Evolutionary conservation across 2,797 vertebrate species (phyloP), one percentile per base, ranked within the genome.

Genomic region (Lepidocolaptes lacrymiger): DNA sequence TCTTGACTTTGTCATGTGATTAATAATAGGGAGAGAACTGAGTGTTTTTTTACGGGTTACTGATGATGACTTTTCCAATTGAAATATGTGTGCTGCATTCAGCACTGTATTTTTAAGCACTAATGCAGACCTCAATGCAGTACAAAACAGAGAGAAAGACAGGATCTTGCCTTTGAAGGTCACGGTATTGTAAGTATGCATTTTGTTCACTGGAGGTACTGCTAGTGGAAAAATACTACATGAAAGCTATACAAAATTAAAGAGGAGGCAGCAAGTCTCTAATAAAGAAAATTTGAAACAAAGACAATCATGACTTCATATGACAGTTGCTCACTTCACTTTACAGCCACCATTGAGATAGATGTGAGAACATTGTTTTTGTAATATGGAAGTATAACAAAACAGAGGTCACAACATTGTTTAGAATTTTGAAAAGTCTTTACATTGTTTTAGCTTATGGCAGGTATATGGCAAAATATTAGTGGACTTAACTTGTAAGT

Each of bases 151-250:
- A 86, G 14, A 3, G 39, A 64, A 89, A 93, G 52, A 48, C 12
- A 64, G 6, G 4, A 80, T 84, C 52, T 74, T 94, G 58, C 22
- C 48, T 93, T 85, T 94, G 92, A 95, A 97, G 94, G 89, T 91
- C 95, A 91, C 28, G 4, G 24, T 43, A 24, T 56, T 86, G 34
- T 74, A 94, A 88, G 59, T 79, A 78, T 86, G 76, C 63, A 67
- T 73, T 95, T 73, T 58, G 20, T 73, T 30, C n/a, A 26, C 27
- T 76, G 39, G 9, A 93, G 76, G 19, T 73, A 51, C 5, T 86
- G 36, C 6, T 59, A 30, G 6, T 90, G 82, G 76, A 88, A 97
- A 93, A 95, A 46, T 86, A 86, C 79, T 36, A 39, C 21, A 22
- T 32, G 19, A 63, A 92, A 86, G 16, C 27, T 79, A 0, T 30